phyloP scores from a whole-genome alignment of 2,888 invertebrate species.

The Euplagia quadripunctaria region DNA sequence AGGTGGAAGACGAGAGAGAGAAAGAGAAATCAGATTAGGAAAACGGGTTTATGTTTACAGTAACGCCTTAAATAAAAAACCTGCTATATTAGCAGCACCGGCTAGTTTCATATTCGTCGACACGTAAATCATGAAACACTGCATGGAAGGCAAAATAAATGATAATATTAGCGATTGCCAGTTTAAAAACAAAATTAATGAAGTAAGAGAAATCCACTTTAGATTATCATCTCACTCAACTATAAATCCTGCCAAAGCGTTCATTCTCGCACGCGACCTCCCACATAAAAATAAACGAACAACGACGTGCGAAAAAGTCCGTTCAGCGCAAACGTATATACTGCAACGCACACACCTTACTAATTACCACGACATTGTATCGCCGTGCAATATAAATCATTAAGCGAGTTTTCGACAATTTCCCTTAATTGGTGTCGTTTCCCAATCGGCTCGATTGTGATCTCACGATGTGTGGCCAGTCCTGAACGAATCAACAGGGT shows the following conservation, averaged over 20 bases:
- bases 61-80: background rate
- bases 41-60: background rate
- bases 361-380: constrained; percentile 68
- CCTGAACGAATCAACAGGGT: constrained; percentile 70
- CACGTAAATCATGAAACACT: background rate
- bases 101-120: background rate
- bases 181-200: background rate
- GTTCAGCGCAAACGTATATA: constrained; percentile 15
- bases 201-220: constrained; percentile 5
- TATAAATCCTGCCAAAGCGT: constrained; percentile 24
- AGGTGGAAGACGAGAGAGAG: no score
- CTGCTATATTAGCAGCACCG: background rate
- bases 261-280: constrained; percentile 29
- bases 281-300: constrained; percentile 34
- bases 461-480: constrained; percentile 65
- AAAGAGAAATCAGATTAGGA: background rate
- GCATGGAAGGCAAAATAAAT: background rate
- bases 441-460: constrained; percentile 70
- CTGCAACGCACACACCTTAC: constrained; percentile 47
- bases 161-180: background rate
- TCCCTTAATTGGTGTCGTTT: constrained; percentile 80
- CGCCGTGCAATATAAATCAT: constrained; percentile 71
- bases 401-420: constrained; percentile 72
- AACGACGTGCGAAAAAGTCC: constrained; percentile 44
- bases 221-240: constrained; percentile 22